Evolutionary conservation across 1,140 invertebrate species (phyloP), one percentile per base, ranked within the genome.

Genomic region (Brachionus calyciflorus): DNA sequence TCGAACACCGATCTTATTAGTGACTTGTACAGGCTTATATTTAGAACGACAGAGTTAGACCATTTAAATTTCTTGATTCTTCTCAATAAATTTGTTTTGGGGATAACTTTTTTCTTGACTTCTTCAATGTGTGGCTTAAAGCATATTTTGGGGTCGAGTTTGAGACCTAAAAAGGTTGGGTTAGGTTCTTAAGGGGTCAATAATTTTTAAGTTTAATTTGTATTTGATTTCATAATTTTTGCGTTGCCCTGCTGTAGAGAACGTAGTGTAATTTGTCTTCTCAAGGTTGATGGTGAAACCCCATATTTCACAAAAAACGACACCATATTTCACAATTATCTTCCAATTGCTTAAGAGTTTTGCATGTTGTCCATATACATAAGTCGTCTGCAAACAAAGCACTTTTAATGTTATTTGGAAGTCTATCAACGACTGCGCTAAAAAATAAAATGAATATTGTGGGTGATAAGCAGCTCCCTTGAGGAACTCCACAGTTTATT

Each of bases 401-500:
- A 33, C 24, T 14, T 68, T 68, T 48, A 26, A 68, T 26, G 26
- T 26, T 48, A 21, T 68, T 33, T 68, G 44, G 17, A 14, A 55
- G 33, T 9, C 12, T 41, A 14, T 68, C 40, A 21, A 33, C 63
- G 28, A 68, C 12, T 5, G 28, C 73, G 41, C 41, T 57, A 17
- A 76, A 41, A 60, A 30, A 76, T 14, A 76, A 24, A 26, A 41
- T 21, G 30, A 76, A 76, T 17, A 76, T 12, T 26, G 41, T 76
- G 26, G 73, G 73, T 37, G 17, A 26, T 21, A 76, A 19, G 10
- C 30, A 37, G 24, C 48, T 55, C 33, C 73, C 73, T 76, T 76
- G 49, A 21, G 73, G 49, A 21, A 76, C 73, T 41, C 73, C 73
- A 26, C 30, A 37, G 12, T 37, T 57, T 41, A 76, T 76, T 55